A percentile compares a stretch with the other conserved stretches of the same genome.
These are phyloP conservation scores for Sylvietta virens DNA, from an alignment of 2,113 vertebrate species.

Conservation along the genomic window DNA sequence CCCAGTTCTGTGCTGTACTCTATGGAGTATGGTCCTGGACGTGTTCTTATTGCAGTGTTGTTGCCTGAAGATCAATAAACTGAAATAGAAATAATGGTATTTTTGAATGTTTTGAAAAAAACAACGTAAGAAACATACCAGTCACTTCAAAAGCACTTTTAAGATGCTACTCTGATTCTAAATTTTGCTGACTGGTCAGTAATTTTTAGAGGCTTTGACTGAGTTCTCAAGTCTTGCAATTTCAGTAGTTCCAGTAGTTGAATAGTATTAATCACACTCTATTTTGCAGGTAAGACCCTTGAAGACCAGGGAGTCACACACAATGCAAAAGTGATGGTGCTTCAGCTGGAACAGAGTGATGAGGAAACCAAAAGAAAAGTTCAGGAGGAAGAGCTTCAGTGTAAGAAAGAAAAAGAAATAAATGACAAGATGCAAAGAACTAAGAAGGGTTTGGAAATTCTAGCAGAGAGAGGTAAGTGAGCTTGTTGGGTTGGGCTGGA, in stretches of 20 bases:
- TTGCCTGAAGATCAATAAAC: not conserved
- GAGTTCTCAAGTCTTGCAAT: not conserved
- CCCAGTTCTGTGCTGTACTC: not conserved
- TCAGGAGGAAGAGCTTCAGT: conserved; percentile 75
- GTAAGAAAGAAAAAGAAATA: conserved; percentile 69
- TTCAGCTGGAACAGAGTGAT: conserved; percentile 80
- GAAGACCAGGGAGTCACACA: conserved; percentile 86
- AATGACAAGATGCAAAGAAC: conserved; percentile 81
- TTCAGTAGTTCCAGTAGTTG: not conserved
- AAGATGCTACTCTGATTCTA: not conserved
- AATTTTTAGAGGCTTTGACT: not conserved
- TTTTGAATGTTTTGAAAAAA: not conserved
- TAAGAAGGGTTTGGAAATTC: conserved; percentile 87
- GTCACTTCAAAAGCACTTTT: not conserved
- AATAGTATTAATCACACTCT: not conserved
- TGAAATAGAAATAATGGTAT: not conserved
- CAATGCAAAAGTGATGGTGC: conserved; percentile 90
- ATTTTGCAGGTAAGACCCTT: conserved; percentile 74
- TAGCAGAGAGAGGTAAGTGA: conserved; percentile 84
- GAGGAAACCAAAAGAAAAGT: conserved; percentile 71
- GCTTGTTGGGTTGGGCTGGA: accelerated
- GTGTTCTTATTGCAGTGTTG: not conserved
- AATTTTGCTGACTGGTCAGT: not conserved
- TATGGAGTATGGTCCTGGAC: not conserved
- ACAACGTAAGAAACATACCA: not conserved